A percentile compares a stretch with the other conserved stretches of the same genome.
Evolutionary conservation across 2,888 invertebrate genomes (phyloP).

Genomic region (Acanthoscelides obtectus): DNA sequence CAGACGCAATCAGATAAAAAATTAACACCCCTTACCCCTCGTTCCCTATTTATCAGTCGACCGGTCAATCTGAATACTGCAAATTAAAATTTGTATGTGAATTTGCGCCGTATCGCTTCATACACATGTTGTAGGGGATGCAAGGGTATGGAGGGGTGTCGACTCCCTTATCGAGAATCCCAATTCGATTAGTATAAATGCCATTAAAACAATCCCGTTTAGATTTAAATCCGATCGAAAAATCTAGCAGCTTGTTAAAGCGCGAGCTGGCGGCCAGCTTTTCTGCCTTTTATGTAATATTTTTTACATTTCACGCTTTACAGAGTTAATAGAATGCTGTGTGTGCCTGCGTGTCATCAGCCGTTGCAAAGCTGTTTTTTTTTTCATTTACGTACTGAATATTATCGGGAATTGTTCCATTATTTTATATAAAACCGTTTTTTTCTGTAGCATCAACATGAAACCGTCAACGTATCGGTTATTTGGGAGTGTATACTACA

Average conservation of each 20-base stretch:
- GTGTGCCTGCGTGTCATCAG: background rate
- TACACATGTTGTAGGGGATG: slow-evolving; percentile 35
- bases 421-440: background rate
- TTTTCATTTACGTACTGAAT: background rate
- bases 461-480: background rate
- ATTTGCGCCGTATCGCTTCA: slow-evolving; percentile 41
- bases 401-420: background rate
- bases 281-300: background rate
- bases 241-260: background rate
- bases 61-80: slow-evolving; percentile 43
- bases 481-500: background rate
- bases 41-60: slow-evolving; percentile 43
- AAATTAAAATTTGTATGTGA: slow-evolving; percentile 42
- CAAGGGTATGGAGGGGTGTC: slow-evolving; percentile 19
- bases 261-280: background rate
- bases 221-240: slow-evolving; percentile 23
- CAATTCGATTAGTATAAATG: slow-evolving; percentile 58
- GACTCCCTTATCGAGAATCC: slow-evolving; percentile 37
- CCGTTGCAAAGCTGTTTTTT: background rate
- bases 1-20: slow-evolving; percentile 30
- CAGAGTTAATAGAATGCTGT: background rate
- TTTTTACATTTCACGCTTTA: background rate
- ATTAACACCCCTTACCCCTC: slow-evolving; percentile 31
- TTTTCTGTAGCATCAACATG: background rate
- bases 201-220: slow-evolving; percentile 58